Conservation (phyloP, 2,888 invertebrate genomes). For the Drosophila borealis region DNA sequence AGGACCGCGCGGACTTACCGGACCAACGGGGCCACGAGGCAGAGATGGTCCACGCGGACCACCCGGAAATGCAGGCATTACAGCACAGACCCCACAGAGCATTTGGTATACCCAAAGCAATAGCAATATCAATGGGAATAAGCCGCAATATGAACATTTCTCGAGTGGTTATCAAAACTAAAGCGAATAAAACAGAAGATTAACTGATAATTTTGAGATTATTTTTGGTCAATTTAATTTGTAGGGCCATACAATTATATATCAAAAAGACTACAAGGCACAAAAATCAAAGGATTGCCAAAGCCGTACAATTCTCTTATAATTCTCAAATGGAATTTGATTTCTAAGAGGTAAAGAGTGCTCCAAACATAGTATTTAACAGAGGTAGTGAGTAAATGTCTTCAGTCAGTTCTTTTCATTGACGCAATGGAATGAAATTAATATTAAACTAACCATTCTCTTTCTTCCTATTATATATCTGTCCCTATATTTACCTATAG, state of each 20-base stretch:
- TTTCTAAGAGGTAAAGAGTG: too few species aligned
- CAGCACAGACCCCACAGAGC: slow-evolving; percentile 45
- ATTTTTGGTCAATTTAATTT: too few species aligned
- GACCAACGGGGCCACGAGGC: slow-evolving; percentile 49
- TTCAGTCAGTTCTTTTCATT: too few species aligned
- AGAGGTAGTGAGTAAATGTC: too few species aligned
- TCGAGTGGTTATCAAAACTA: slow-evolving; percentile 64
- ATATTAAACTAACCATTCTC: background rate
- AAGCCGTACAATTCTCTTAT: too few species aligned
- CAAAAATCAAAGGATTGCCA: too few species aligned
- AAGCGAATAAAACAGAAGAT: slow-evolving; percentile 14
- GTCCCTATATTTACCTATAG: background rate
- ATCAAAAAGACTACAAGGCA: too few species aligned
- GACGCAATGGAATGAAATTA: too few species aligned
- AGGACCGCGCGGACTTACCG: slow-evolving; percentile 41
- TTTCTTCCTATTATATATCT: background rate
- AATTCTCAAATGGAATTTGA: too few species aligned
- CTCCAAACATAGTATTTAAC: too few species aligned
- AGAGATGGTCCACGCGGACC: slow-evolving; percentile 49
- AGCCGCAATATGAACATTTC: slow-evolving; percentile 53
- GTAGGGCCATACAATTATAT: too few species aligned
- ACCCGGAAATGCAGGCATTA: slow-evolving; percentile 24
- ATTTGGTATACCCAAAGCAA: slow-evolving; percentile 62
- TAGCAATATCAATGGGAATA: slow-evolving; percentile 36
- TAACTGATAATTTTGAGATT: too few species aligned